Evolutionary conservation across 2,888 invertebrate genomes (phyloP), one percentile per base, ranked within the genome.

Genomic region (Melieria omissa): DNA sequence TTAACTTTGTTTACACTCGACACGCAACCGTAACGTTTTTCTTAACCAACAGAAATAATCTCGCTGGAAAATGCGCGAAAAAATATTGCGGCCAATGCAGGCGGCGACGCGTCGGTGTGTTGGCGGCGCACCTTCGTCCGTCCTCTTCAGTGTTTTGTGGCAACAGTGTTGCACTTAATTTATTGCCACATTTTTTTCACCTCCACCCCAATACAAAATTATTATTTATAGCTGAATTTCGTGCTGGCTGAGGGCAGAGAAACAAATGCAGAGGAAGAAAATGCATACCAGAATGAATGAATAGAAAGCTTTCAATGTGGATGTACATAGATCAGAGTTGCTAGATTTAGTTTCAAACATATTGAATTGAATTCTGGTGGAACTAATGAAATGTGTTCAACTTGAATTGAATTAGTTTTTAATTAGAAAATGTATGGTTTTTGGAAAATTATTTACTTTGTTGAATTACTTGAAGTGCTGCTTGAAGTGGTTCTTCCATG

Each of bases 171-270:
- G 67, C 67, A 67, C 61, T 67, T 67, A 61, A 67, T 67, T 67
- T 67, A 67, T 67, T 67, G 67, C 67, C 45, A 67, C 60, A 47
- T 67, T 60, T 29, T 67, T 60, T 67, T 61, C 67, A 67, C 67
- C 67, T 61, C 61, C 60, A 67, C 49, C 67, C 52, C 46, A 67
- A 52, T 67, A 44, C 29, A 67, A 67, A 60, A 67, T 67, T 61
- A 67, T 60, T 67, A 67, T 67, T 67, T 67, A 67, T 67, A 14
- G 67, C 45, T 44, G 60, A 47, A 60, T 67, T 61, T 67, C 67
- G 67, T 67, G 67, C 61, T 67, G 52, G 49, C 60, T 52, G 60
- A 58, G 61, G 67, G 67, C 67, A 52, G 67, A 16, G 52, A 67
- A 67, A 52, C 7, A 54, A 16, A 45, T 55, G 45, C n/a, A 41